These are phyloP conservation scores for Galago senegalensis DNA, from an alignment of 2,797 vertebrate genomes.

Conservation along the genomic window DNA sequence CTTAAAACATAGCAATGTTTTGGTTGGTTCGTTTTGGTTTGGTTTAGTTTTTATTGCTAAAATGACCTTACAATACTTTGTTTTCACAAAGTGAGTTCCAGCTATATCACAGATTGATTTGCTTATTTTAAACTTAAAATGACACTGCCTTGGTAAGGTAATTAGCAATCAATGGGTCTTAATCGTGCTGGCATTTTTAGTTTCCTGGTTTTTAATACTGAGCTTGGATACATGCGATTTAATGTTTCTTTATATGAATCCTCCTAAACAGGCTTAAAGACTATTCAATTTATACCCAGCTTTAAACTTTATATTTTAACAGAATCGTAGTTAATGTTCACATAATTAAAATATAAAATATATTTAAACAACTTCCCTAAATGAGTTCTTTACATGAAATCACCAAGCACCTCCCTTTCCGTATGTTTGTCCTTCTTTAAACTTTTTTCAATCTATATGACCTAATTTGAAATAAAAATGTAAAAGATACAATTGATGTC, in stretches of 20 bases:
- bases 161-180: neutral
- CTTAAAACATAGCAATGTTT: neutral
- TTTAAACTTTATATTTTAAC: conserved; percentile 30
- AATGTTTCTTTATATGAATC: neutral
- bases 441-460: neutral
- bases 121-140: conserved; percentile 10
- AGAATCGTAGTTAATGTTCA: neutral
- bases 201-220: neutral
- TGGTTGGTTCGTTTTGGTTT: neutral
- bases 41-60: neutral
- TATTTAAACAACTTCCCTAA: neutral
- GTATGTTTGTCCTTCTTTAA: neutral
- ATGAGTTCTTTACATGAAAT: neutral
- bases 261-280: neutral
- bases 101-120: neutral
- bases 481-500: neutral
- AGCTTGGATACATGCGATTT: neutral
- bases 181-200: neutral
- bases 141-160: neutral
- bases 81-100: conserved; percentile 19
- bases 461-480: conserved; percentile 28
- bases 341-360: conserved; percentile 21
- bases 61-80: neutral
- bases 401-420: neutral
- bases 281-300: neutral